These are phyloP conservation scores for Celastrina argiolus DNA, from an alignment of 2,888 invertebrate genomes.

Conservation along the genomic window DNA sequence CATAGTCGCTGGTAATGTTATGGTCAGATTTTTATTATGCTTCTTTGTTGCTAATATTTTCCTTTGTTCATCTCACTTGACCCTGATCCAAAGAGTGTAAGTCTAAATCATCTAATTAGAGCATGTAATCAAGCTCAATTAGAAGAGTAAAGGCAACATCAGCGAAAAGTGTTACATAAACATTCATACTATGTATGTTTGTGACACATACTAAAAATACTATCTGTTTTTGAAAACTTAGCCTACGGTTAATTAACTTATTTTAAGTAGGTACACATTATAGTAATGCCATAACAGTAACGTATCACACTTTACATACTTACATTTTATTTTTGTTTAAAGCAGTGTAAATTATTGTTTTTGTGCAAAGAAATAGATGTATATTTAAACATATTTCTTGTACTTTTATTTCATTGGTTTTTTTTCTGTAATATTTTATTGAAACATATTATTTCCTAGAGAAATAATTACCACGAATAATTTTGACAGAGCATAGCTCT, in stretches of 20 bases:
- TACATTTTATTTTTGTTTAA: conserved; percentile 2
- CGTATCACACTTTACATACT: not conserved
- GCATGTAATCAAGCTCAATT: conserved; percentile 2
- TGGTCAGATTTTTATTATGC: not conserved
- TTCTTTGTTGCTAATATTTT: not conserved
- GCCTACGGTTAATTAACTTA: not conserved
- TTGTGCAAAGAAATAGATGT: not conserved
- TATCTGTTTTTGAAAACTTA: no score
- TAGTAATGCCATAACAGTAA: no score
- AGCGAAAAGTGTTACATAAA: not conserved
- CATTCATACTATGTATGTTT: no score
- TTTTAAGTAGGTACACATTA: no score
- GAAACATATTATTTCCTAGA: not conserved
- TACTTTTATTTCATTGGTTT: not conserved
- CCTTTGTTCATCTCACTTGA: not conserved
- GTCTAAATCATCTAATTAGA: not conserved
- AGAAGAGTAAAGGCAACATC: not conserved
- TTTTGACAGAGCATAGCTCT: not conserved
- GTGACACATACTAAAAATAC: no score
- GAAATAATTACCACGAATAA: not conserved
- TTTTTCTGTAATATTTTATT: not conserved
- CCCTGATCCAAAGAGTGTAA: not conserved
- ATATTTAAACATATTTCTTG: not conserved
- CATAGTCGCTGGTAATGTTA: no score
- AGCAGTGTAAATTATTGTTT: not conserved